phyloP scores from a whole-genome alignment of 2,888 invertebrate species.

The Linhomoeus sp. region DNA sequence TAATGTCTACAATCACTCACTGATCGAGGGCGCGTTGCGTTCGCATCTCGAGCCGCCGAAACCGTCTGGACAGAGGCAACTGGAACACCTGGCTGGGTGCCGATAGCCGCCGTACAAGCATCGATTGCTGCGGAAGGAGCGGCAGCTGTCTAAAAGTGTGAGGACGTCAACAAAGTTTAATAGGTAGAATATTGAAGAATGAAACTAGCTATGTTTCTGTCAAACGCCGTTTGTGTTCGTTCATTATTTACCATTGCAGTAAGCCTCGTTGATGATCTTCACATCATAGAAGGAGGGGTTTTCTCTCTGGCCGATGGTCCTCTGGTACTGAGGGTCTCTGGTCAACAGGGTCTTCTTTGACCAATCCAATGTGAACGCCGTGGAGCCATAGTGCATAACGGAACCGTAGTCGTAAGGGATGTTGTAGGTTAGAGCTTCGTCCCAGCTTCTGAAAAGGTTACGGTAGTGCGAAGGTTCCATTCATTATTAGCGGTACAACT shows the following conservation, averaged over 20 bases:
- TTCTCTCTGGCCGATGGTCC: constrained; percentile 25
- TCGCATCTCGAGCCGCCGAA: constrained; percentile 17
- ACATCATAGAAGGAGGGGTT: constrained; percentile 20
- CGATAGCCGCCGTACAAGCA: constrained; percentile 24
- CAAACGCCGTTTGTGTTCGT: too few species aligned
- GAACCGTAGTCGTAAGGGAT: constrained; percentile 23
- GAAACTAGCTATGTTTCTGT: too few species aligned
- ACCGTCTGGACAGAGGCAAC: constrained; percentile 23
- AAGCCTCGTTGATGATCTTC: constrained; percentile 19
- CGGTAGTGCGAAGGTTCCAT: neutral
- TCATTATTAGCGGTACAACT: neutral
- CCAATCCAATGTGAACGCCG: constrained; percentile 21
- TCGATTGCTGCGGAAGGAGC: too few species aligned
- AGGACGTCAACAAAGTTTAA: too few species aligned
- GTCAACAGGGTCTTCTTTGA: constrained; percentile 20
- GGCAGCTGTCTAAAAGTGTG: too few species aligned
- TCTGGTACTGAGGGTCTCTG: constrained; percentile 17
- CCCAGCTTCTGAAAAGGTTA: constrained; percentile 1
- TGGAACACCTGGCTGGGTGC: constrained; percentile 13
- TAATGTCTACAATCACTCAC: constrained; percentile 8
- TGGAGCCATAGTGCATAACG: constrained; percentile 23
- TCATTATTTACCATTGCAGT: too few species aligned
- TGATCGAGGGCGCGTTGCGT: constrained; percentile 13
- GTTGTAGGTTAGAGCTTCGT: constrained; percentile 12
- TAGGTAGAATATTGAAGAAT: too few species aligned